phyloP scores from a whole-genome alignment of 1,140 invertebrate genomes.

The Trichonephila clavata region DNA sequence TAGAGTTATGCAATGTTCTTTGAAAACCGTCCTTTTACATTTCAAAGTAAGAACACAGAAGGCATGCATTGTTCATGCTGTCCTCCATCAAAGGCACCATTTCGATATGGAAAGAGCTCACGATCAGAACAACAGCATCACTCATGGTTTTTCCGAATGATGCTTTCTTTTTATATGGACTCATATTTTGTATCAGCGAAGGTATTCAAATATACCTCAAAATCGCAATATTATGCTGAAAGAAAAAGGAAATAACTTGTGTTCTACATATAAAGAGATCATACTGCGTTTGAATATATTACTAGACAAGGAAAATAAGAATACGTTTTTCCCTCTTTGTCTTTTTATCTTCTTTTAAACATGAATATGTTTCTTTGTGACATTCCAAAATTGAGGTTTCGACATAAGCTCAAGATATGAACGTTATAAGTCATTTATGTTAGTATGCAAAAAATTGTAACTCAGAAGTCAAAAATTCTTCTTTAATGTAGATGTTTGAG shows the following conservation, averaged over 20 bases:
- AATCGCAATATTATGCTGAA: slow-evolving; percentile 53
- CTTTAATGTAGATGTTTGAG: too few relatives aligned
- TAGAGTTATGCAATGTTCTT: too few relatives aligned
- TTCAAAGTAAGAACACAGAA: neutral
- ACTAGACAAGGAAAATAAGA: neutral
- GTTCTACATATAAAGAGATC: neutral
- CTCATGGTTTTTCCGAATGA: neutral
- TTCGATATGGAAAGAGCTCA: neutral
- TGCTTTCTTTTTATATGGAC: neutral
- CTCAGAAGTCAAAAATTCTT: too few relatives aligned
- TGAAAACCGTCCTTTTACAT: too few relatives aligned
- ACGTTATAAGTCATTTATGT: too few relatives aligned
- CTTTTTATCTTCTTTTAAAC: neutral
- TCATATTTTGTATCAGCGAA: neutral
- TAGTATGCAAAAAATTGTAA: too few relatives aligned
- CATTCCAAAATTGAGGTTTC: neutral
- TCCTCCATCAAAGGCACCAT: neutral
- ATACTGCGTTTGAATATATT: slow-evolving; percentile 4
- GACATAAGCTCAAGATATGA: too few relatives aligned
- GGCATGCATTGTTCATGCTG: neutral
- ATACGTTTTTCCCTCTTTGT: neutral
- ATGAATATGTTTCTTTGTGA: neutral
- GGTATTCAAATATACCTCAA: slow-evolving; percentile 10
- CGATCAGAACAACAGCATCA: slow-evolving; percentile 6
- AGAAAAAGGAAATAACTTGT: slow-evolving; percentile 13